phyloP scores from a whole-genome alignment of 2,888 invertebrate species.

The Drosophila prostipennis region DNA sequence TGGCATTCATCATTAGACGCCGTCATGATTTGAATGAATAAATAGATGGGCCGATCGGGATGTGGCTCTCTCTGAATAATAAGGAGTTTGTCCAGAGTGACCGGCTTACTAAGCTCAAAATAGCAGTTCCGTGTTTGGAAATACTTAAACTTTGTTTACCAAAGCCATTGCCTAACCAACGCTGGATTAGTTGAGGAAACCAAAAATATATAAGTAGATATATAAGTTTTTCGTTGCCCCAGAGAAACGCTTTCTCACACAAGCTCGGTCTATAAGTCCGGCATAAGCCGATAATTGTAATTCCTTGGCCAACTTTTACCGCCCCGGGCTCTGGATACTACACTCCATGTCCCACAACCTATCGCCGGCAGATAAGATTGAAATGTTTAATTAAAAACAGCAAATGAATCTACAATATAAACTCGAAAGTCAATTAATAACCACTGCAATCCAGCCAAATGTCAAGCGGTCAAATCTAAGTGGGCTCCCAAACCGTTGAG shows the following conservation, averaged over 20 bases:
- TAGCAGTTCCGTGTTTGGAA: conserved; percentile 30
- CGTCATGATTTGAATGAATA: conserved; percentile 66
- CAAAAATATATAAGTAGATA: neutral
- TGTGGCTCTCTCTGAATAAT: conserved; percentile 33
- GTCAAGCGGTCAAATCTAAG: conserved; percentile 29
- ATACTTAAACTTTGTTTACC: conserved; percentile 10
- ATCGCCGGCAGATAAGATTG: conserved; percentile 14
- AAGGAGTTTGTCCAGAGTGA: conserved; percentile 25
- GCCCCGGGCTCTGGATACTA: conserved; percentile 33
- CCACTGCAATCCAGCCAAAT: conserved; percentile 26
- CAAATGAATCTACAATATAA: conserved; percentile 17
- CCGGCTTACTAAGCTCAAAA: conserved; percentile 6
- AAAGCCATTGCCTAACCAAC: conserved; percentile 20
- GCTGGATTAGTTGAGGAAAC: conserved; percentile 7
- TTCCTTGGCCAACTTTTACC: conserved; percentile 54
- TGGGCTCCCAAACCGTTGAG: neutral
- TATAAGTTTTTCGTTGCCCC: neutral
- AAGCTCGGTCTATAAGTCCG: conserved; percentile 16
- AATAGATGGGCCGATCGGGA: conserved; percentile 36
- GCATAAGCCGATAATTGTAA: conserved; percentile 48
- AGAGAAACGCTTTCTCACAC: conserved; percentile 32
- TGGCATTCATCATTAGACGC: conserved; percentile 61
- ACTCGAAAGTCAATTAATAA: conserved; percentile 47
- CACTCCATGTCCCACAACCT: conserved; percentile 14
- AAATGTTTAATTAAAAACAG: conserved; percentile 52